These are phyloP conservation scores for Oreonectes daqikongensis DNA, from an alignment of 2,797 vertebrate genomes.

Conservation along the genomic window DNA sequence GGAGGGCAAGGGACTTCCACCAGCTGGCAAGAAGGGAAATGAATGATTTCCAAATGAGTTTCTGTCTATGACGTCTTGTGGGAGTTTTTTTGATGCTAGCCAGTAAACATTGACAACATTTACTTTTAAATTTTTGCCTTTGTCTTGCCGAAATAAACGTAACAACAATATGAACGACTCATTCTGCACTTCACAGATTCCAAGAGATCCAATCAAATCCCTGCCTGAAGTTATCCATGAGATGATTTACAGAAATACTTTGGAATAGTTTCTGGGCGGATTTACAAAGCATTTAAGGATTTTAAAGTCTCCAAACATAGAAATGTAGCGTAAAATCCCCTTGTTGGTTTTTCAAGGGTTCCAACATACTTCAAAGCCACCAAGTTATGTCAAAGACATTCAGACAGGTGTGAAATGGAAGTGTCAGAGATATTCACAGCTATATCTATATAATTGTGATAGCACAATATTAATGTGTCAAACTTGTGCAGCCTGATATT, in stretches of 20 bases:
- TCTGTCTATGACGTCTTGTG: too few species aligned
- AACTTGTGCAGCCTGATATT: too few species aligned
- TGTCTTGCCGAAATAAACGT: too few species aligned
- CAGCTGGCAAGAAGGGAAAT: background rate
- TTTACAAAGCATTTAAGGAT: background rate
- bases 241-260: background rate
- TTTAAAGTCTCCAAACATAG: background rate
- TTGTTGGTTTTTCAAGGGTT: background rate
- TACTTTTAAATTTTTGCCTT: background rate
- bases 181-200: background rate
- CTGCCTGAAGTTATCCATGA: background rate
- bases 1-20: background rate
- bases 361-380: background rate
- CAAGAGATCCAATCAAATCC: background rate
- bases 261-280: background rate
- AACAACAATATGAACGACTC: background rate
- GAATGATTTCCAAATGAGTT: too few species aligned
- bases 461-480: too few species aligned
- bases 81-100: too few species aligned
- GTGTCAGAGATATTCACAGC: too few species aligned
- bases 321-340: constrained; percentile 21
- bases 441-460: too few species aligned
- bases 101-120: background rate
- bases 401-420: background rate
- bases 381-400: background rate